These are phyloP conservation scores for Nicator chloris DNA, from an alignment of 2,113 vertebrate species.

Conservation along the genomic window DNA sequence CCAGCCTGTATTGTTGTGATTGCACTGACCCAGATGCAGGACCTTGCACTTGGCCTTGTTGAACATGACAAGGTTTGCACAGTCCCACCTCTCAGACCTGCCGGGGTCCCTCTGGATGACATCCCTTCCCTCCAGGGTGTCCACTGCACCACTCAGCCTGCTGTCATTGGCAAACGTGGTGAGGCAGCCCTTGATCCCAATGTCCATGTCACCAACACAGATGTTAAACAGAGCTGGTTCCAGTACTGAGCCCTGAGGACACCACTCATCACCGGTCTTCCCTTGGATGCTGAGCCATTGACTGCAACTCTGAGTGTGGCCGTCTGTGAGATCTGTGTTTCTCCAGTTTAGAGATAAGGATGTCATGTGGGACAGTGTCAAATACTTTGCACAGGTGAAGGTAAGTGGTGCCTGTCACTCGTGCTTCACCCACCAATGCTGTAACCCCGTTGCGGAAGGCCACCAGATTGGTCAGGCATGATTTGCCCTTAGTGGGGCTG, in stretches of 20 bases:
- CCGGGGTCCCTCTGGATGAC: neutral
- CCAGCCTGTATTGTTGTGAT: neutral
- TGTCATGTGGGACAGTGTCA: fast-evolving
- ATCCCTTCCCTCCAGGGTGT: neutral
- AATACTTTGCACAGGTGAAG: neutral
- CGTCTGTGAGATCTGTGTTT: fast-evolving
- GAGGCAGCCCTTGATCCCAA: neutral
- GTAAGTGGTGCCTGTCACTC: neutral
- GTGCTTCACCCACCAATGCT: neutral
- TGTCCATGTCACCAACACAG: fast-evolving
- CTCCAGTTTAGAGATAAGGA: neutral
- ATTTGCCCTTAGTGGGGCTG: neutral
- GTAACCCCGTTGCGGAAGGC: neutral
- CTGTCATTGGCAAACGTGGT: neutral
- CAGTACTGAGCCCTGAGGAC: fast-evolving
- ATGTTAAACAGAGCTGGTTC: neutral
- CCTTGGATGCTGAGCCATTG: neutral
- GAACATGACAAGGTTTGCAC: fast-evolving
- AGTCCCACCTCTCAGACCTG: neutral
- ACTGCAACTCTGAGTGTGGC: neutral
- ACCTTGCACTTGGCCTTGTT: neutral
- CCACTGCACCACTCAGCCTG: neutral
- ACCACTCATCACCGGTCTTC: fast-evolving
- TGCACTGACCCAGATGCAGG: neutral
- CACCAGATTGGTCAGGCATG: neutral